These are phyloP conservation scores for Steinernema khuongi DNA, from an alignment of 1,140 invertebrate species.

Conservation along the genomic window DNA sequence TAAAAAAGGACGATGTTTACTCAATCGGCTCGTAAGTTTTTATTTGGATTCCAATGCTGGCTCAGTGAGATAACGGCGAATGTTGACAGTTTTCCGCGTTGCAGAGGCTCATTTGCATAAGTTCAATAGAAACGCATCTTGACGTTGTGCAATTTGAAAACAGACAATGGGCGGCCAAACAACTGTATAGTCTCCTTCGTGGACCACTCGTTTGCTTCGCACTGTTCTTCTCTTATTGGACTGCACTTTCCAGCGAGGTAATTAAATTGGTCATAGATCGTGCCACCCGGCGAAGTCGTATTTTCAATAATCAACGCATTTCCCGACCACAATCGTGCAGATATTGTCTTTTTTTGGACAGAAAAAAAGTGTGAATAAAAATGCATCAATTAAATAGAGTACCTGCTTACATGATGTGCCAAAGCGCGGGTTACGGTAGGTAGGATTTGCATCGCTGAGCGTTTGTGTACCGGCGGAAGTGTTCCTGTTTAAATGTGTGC, in stretches of 20 bases:
- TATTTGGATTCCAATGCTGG: not conserved
- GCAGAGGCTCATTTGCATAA: slow-evolving; percentile 5
- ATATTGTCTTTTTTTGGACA: not conserved
- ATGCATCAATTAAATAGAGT: not conserved
- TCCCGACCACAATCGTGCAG: too few relatives aligned
- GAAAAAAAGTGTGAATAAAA: not conserved
- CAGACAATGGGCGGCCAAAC: not conserved
- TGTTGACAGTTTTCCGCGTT: not conserved
- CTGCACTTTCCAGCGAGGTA: too few relatives aligned
- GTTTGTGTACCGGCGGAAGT: not conserved
- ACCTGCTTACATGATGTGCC: too few relatives aligned
- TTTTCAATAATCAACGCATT: not conserved
- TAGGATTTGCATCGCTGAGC: not conserved
- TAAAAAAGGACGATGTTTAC: slow-evolving; percentile 10
- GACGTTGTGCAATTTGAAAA: not conserved
- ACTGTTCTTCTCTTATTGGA: too few relatives aligned
- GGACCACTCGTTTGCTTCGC: too few relatives aligned
- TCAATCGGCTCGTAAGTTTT: not conserved
- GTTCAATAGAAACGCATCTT: not conserved
- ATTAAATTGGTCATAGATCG: not conserved
- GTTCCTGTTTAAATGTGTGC: not conserved
- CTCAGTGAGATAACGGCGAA: not conserved
- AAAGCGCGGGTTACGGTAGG: too few relatives aligned
- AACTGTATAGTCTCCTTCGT: slow-evolving; percentile 1
- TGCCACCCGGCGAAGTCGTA: not conserved